Base-by-base conservation (phyloP, 2,113 vertebrate genomes). In the Hystrix cristata region DNA sequence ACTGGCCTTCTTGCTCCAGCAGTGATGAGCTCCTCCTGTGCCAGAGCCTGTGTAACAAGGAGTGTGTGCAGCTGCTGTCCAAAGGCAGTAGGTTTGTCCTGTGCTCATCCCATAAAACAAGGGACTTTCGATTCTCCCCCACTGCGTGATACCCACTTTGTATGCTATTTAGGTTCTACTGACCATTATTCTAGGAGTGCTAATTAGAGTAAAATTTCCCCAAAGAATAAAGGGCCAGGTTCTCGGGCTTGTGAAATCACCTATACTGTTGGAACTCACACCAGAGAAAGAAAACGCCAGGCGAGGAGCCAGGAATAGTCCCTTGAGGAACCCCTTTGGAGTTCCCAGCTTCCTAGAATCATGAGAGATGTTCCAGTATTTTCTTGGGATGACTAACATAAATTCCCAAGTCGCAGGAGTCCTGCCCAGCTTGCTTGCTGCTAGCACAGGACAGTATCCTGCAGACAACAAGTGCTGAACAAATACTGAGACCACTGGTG, bases 11-110 rank as follows among this genome's bases (percentile, higher is more conserved):
- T 60, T 46, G 3, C 15, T 59, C 10, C 8, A 27, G n/a, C 74
- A 21, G 1, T 1, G 5, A 10, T 1, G 0, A 12, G 14, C 21
- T 21, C 27, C 9, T 8, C 60, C 21, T 74, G 6, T 31, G 51
- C 38, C 31, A 19, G 51, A 34, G 1, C 15, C 57, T 25, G 7
- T 0, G 25, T 5, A 7, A 31, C 21, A 14, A 74, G 43, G 31
- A 15, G 34, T 13, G 5, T 21, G 13, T 23, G 48, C 55, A 23
- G 43, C 11, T 0, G 7, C 34, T 15, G 31, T 59, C 46, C 23
- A 6, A 5, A 46, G 25, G 79, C 16, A 29, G 27, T 1, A 0
- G 0, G 5, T 43, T 19, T 62, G 25, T 53, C 71, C 65, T 21
- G 0, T 10, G 29, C 13, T 90, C 23, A 8, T 62, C 59, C 46